Percentiles rank a stretch among this genome's conserved stretches.
phyloP scores from a whole-genome alignment of 2,888 invertebrate species.

The Eugnorisma glareosa region DNA sequence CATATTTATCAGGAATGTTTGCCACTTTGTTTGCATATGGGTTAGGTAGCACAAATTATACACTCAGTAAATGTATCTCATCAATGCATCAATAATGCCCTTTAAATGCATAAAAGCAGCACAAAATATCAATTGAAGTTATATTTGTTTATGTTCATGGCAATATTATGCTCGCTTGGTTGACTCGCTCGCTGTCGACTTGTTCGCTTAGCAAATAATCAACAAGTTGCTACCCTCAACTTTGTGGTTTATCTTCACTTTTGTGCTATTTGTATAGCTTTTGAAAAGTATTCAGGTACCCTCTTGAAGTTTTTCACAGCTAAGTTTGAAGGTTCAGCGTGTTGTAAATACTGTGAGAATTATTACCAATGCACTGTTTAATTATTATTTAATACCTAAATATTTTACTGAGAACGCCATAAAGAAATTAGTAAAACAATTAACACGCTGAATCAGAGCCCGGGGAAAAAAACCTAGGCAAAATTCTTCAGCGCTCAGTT shows the following conservation, averaged over 20 bases:
- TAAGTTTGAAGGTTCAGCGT: not conserved
- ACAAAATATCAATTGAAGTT: too few species aligned
- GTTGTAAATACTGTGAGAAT: not conserved
- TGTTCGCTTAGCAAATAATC: constrained; percentile 6
- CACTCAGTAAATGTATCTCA: not conserved
- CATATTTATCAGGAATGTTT: not conserved
- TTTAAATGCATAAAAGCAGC: not conserved
- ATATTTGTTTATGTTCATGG: too few species aligned
- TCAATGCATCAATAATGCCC: not conserved
- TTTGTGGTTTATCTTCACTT: not conserved
- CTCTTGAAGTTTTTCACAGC: not conserved
- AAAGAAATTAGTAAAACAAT: not conserved
- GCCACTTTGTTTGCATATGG: not conserved
- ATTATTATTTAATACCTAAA: not conserved
- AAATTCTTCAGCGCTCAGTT: constrained; percentile 27
- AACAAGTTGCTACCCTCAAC: constrained; percentile 25
- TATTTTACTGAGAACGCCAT: not conserved
- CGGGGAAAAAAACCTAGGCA: constrained; percentile 11
- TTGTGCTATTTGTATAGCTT: not conserved
- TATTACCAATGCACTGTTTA: not conserved
- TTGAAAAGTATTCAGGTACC: not conserved
- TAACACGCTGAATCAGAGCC: not conserved
- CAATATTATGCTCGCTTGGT: too few species aligned
- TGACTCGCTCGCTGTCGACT: not conserved
- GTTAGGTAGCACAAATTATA: too few species aligned